Evolutionary conservation across 2,797 vertebrate species (phyloP).

Genomic region (Phrynocephalus forsythii): DNA sequence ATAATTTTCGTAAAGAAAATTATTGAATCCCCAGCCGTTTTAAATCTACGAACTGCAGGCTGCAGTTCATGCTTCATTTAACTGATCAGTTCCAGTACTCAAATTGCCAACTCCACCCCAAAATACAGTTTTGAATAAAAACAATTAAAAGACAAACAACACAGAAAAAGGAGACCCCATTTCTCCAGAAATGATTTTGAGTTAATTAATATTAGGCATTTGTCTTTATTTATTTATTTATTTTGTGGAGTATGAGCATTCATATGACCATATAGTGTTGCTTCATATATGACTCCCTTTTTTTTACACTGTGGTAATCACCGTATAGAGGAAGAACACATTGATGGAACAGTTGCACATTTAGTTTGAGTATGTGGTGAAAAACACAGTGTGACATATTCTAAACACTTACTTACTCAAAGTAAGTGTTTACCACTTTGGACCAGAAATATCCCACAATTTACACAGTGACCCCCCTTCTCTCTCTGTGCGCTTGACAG

Average conservation of each 20-base stretch:
- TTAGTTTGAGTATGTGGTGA: background rate
- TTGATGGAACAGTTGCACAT: background rate
- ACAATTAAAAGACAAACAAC: constrained; percentile 61
- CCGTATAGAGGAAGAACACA: background rate
- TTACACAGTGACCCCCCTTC: no score
- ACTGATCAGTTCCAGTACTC: constrained; percentile 73
- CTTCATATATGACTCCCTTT: background rate
- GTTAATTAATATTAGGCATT: constrained; percentile 39
- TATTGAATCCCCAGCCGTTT: constrained; percentile 75
- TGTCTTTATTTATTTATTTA: background rate
- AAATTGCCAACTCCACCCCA: constrained; percentile 60
- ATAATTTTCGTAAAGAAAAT: constrained; percentile 27
- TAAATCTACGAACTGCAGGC: constrained; percentile 73
- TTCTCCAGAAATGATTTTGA: constrained; percentile 50
- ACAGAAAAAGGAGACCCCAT: constrained; percentile 60
- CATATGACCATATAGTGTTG: constrained; percentile 1
- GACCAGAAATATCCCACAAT: no score
- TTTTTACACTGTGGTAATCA: background rate
- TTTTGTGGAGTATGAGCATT: constrained; percentile 14
- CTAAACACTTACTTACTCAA: background rate
- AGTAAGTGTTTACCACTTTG: no score
- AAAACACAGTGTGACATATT: background rate
- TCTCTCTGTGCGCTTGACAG: no score
- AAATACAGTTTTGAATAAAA: constrained; percentile 63
- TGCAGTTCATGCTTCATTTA: constrained; percentile 75